Percentiles rank a stretch among this genome's conserved stretches.
phyloP scores from a whole-genome alignment of 35 echinoderm and acorn worm species.

The Apostichopus californicus region DNA sequence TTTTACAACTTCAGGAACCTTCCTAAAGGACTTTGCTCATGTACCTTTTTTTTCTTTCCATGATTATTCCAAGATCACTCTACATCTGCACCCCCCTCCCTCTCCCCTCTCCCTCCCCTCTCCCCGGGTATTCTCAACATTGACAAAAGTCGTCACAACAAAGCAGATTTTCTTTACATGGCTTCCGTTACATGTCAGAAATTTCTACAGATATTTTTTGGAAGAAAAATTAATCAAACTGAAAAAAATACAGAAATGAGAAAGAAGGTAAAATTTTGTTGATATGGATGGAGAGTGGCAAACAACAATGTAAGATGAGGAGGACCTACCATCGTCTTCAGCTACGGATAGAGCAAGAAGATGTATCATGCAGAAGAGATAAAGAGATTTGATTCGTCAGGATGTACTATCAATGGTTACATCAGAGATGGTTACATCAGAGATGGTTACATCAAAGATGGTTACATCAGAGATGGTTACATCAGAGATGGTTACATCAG shows the following conservation, averaged over 20 bases:
- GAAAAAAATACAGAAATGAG: conserved; percentile 7
- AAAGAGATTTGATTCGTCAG: conserved; percentile 11
- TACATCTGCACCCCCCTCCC: too few relatives aligned
- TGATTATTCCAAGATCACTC: too few relatives aligned
- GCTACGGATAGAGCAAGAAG: conserved; percentile 8
- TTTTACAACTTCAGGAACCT: too few relatives aligned
- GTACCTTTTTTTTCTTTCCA: not conserved
- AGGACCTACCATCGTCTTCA: conserved; percentile 22
- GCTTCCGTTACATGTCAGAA: not conserved
- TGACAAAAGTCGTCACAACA: not conserved
- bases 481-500: too few relatives aligned
- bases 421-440: too few relatives aligned
- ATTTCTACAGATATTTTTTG: not conserved
- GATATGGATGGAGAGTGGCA: not conserved
- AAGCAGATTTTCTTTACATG: not conserved
- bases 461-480: too few relatives aligned
- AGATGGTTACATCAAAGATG: too few relatives aligned
- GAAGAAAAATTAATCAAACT: not conserved
- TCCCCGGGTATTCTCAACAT: too few relatives aligned
- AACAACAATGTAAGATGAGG: not conserved
- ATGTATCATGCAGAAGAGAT: conserved; percentile 29
- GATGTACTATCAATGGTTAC: not conserved
- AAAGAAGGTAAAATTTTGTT: not conserved
- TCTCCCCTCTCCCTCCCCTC: not conserved
- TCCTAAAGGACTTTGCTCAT: not conserved